Evolutionary conservation across 2,797 vertebrate genomes (phyloP).

Genomic region (Paramormyrops hopkinsi): DNA sequence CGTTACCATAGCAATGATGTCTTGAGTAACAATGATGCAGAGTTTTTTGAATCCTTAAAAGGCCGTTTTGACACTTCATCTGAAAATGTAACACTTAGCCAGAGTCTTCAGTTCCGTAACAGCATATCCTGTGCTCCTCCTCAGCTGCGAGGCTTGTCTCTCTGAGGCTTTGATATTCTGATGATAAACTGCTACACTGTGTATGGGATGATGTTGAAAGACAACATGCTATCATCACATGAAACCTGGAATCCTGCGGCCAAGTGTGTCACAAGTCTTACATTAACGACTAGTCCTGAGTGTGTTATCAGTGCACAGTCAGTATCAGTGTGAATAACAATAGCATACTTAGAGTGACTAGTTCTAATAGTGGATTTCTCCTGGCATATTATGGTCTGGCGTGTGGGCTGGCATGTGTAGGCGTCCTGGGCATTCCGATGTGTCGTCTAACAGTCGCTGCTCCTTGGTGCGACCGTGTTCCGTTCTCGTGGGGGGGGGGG

Average conservation of each 20-base stretch:
- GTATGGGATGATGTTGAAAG: not conserved
- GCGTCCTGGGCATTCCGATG: not conserved
- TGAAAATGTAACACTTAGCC: not conserved
- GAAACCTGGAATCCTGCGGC: not conserved
- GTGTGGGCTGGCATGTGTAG: not conserved
- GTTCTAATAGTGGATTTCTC: not conserved
- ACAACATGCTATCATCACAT: not conserved
- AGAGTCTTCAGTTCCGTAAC: not conserved
- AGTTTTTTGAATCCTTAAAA: not conserved
- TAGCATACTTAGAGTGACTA: not conserved
- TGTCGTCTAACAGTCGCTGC: not conserved
- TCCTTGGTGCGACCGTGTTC: not conserved
- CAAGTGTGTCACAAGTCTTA: not conserved
- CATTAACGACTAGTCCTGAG: not conserved
- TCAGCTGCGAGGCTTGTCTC: not conserved
- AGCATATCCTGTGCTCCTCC: not conserved
- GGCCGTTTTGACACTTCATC: not conserved
- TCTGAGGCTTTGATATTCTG: not conserved
- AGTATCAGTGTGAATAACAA: not conserved
- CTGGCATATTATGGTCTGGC: not conserved
- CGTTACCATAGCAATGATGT: slow-evolving; percentile 17
- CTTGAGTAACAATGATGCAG: not conserved
- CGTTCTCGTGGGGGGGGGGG: not conserved
- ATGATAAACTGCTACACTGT: not conserved
- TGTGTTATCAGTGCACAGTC: not conserved